phyloP scores from a whole-genome alignment of 2,797 vertebrate genomes.

The Lutjanus argentimaculatus region DNA sequence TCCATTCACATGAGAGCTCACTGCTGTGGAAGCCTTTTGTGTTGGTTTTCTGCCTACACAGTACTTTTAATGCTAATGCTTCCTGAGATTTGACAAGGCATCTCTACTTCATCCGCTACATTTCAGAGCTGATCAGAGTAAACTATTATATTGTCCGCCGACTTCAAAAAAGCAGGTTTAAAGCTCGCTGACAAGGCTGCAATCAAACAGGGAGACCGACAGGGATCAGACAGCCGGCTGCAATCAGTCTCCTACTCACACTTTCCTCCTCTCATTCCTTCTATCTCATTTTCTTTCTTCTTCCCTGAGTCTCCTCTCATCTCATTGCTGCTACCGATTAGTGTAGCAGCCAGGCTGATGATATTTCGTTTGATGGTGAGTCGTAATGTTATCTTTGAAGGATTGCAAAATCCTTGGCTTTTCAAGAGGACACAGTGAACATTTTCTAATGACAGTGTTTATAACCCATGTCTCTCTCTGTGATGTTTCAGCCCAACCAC shows the following conservation, averaged over 20 bases:
- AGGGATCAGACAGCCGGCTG: constrained; percentile 48
- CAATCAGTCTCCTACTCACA: constrained; percentile 56
- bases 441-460: constrained; percentile 54
- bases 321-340: constrained; percentile 41
- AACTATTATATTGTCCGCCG: constrained; percentile 38
- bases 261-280: constrained; percentile 29
- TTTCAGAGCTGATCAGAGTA: constrained; percentile 49
- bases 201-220: constrained; percentile 56
- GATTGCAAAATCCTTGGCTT: constrained; percentile 42
- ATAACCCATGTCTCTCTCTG: constrained; percentile 20
- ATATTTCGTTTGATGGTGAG: constrained; percentile 40
- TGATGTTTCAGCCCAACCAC: constrained; percentile 2
- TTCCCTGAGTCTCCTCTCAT: constrained; percentile 39
- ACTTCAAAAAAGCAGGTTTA: constrained; percentile 43
- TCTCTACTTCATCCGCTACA: constrained; percentile 7
- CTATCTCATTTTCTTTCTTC: constrained; percentile 52
- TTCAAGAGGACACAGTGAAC: constrained; percentile 57
- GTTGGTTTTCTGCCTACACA: constrained; percentile 36
- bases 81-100: constrained; percentile 35
- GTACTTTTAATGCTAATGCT: constrained; percentile 47
- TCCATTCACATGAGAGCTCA: constrained; percentile 39
- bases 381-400: constrained; percentile 43
- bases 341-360: constrained; percentile 30
- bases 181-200: constrained; percentile 39
- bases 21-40: constrained; percentile 6